phyloP scores from a whole-genome alignment of 2,797 vertebrate species.

The Balearica regulorum region DNA sequence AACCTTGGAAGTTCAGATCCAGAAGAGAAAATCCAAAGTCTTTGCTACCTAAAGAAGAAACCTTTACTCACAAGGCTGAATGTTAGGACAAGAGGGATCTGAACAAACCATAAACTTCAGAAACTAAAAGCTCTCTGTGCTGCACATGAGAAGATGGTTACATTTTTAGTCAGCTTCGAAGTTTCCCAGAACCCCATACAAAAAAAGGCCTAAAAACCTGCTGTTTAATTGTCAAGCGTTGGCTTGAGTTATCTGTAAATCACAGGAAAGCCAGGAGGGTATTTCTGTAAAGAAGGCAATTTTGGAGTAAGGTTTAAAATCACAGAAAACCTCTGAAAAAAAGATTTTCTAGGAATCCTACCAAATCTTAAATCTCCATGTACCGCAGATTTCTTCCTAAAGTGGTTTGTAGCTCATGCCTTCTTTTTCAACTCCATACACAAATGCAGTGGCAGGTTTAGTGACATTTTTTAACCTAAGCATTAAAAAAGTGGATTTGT shows the following conservation, averaged over 20 bases:
- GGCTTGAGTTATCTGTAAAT: not conserved
- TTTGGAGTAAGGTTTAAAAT: not conserved
- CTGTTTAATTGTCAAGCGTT: not conserved
- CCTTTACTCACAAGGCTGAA: not conserved
- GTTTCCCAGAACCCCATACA: not conserved
- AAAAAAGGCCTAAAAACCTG: not conserved
- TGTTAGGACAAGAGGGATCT: not conserved
- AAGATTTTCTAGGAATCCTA: not conserved
- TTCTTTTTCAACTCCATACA: not conserved
- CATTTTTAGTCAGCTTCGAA: not conserved
- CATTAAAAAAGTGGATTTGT: not conserved
- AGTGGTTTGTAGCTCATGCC: not conserved
- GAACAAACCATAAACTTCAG: not conserved
- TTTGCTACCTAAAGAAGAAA: not conserved
- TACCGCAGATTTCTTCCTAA: not conserved
- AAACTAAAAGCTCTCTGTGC: not conserved
- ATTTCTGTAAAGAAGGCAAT: not conserved
- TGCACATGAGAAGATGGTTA: not conserved
- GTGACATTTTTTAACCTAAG: not conserved
- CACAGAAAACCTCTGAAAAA: not conserved
- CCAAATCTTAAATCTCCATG: not conserved
- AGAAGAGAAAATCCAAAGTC: not conserved
- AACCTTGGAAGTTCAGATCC: not conserved
- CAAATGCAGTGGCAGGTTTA: not conserved
- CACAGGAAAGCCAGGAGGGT: not conserved